Conservation (phyloP, 2,797 vertebrate species). For the Leptatherina wallacei region DNA sequence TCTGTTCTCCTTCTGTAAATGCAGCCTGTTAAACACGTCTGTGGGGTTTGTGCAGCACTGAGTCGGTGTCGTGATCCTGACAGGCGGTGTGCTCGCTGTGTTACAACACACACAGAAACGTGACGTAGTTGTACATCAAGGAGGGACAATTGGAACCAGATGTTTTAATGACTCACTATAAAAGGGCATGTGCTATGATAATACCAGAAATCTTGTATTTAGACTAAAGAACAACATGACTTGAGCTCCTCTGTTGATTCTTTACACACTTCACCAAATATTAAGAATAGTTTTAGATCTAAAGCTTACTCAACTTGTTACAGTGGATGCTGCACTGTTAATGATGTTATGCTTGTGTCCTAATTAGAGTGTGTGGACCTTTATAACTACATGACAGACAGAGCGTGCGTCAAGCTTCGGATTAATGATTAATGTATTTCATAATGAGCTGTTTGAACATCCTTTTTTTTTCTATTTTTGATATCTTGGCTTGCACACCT, state of each 20-base stretch:
- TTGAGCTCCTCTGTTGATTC: not conserved
- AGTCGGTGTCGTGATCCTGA: slow-evolving; percentile 15
- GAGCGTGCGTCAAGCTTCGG: not conserved
- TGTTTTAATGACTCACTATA: slow-evolving; percentile 21
- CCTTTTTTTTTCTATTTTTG: not conserved
- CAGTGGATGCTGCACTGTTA: not conserved
- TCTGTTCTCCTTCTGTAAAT: slow-evolving; percentile 40
- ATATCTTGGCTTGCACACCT: not conserved
- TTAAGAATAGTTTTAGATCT: not conserved
- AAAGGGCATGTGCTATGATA: not conserved
- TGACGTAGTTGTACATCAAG: slow-evolving; percentile 10
- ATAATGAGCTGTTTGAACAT: not conserved
- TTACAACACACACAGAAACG: not conserved
- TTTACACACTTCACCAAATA: slow-evolving; percentile 6
- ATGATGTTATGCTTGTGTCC: not conserved
- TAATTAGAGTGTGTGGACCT: not conserved
- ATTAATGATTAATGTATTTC: not conserved
- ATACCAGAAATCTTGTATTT: slow-evolving; percentile 1
- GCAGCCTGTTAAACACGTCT: slow-evolving; percentile 31
- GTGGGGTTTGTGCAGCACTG: slow-evolving; percentile 10
- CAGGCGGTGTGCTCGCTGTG: not conserved
- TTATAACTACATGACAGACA: not conserved
- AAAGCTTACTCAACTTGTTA: too few relatives aligned
- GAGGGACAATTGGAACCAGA: not conserved
- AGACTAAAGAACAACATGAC: not conserved